Percentiles rank a stretch among this genome's conserved stretches.
Evolutionary conservation across 2,888 invertebrate genomes (phyloP).

Genomic region (Ochropleura leucogaster): DNA sequence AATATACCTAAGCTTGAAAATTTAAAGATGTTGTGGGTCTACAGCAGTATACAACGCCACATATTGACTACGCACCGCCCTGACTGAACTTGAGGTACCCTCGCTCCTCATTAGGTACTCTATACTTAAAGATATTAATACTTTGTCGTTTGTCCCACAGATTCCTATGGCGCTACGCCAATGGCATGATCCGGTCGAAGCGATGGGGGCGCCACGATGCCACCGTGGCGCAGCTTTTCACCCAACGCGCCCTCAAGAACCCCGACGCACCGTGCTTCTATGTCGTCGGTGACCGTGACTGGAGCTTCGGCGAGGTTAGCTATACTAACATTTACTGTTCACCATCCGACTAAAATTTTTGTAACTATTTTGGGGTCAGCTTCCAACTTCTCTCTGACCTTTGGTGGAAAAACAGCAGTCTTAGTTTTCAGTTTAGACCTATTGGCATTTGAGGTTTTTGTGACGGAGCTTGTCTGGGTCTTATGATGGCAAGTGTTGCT

Average conservation of each 20-base stretch:
- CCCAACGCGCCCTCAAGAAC: conserved; percentile 89
- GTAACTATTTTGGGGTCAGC: not conserved
- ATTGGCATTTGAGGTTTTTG: not conserved
- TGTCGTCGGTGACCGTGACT: conserved; percentile 92
- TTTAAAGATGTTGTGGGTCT: not conserved
- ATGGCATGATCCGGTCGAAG: conserved; percentile 87
- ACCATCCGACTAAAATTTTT: not conserved
- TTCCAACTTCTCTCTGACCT: not conserved
- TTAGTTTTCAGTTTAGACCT: not conserved
- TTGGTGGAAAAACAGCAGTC: not conserved
- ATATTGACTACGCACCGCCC: not conserved
- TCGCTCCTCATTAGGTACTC: not conserved
- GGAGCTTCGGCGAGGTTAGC: conserved; percentile 92
- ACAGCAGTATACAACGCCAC: not conserved
- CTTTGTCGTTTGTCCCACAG: conserved; percentile 72
- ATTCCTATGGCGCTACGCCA: conserved; percentile 90
- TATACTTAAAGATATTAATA: not conserved
- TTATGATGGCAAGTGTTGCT: not conserved
- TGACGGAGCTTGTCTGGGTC: not conserved
- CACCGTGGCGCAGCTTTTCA: conserved; percentile 92
- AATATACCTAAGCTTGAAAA: not conserved
- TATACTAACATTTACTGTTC: not conserved
- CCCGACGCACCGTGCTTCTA: conserved; percentile 93
- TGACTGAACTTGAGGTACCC: not conserved
- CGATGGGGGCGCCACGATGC: conserved; percentile 90